Evolutionary conservation across 2,113 vertebrate species (phyloP).

Genomic region (Crotalus viridis): DNA sequence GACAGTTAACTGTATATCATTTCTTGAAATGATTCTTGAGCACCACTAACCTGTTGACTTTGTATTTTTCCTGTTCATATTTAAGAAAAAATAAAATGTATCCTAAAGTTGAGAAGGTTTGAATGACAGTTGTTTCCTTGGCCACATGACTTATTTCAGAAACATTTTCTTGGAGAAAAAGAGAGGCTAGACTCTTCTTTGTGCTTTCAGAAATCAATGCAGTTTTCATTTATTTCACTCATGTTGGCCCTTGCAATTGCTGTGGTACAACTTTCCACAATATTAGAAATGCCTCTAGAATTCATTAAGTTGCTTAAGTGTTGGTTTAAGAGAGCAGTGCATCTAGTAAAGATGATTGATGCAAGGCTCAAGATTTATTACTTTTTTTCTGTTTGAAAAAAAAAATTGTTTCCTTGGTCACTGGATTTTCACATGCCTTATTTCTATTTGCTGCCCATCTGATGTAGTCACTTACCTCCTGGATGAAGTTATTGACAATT

Average conservation of each 20-base stretch:
- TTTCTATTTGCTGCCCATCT: neutral
- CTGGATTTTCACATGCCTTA: neutral
- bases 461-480: neutral
- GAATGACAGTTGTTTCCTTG: slow-evolving; percentile 5
- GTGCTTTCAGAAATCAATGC: neutral
- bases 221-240: neutral
- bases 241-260: neutral
- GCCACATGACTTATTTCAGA: neutral
- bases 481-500: neutral
- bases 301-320: neutral
- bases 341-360: neutral
- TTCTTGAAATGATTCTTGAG: slow-evolving; percentile 16
- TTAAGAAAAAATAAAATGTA: slow-evolving; percentile 5
- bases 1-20: slow-evolving; percentile 30
- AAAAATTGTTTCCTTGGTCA: neutral
- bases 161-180: neutral
- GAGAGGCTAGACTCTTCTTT: neutral
- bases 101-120: neutral
- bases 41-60: neutral
- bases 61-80: neutral
- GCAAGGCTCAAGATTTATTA: neutral
- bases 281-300: neutral
- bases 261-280: neutral
- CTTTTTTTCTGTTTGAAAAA: neutral
- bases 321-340: neutral